Conservation (phyloP, 2,888 invertebrate genomes). For the Resseliella maxima region DNA sequence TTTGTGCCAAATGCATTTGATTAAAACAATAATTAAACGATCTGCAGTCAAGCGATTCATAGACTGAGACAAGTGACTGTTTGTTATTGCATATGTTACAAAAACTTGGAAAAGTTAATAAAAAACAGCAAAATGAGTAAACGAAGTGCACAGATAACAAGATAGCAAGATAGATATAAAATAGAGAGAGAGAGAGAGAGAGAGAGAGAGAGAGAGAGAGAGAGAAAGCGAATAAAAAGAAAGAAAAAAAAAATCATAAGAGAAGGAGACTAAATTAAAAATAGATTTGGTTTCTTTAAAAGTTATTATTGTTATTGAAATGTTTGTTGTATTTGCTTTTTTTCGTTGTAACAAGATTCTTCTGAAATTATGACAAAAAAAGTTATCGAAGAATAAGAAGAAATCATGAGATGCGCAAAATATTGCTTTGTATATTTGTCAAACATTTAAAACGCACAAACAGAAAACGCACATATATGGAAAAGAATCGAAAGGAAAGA, state of each 20-base stretch:
- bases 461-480: neutral
- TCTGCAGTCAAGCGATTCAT: neutral
- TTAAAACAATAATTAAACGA: constrained; percentile 36
- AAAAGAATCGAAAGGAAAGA: neutral
- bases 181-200: too few relatives aligned
- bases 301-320: too few relatives aligned
- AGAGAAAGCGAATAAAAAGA: too few relatives aligned
- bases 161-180: too few relatives aligned
- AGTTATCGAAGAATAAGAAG: neutral
- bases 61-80: constrained; percentile 26
- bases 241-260: too few relatives aligned
- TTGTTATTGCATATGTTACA: neutral
- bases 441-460: neutral
- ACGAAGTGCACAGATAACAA: too few relatives aligned
- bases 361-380: neutral
- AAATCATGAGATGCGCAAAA: constrained; percentile 44
- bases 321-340: too few relatives aligned
- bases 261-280: too few relatives aligned
- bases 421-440: neutral
- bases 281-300: too few relatives aligned
- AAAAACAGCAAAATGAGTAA: neutral
- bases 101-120: neutral
- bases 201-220: too few relatives aligned
- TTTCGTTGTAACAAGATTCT: neutral
- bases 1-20: constrained; percentile 31